These are phyloP conservation scores for Sweltsa coloradensis DNA, from an alignment of 1,140 invertebrate genomes.

Conservation along the genomic window DNA sequence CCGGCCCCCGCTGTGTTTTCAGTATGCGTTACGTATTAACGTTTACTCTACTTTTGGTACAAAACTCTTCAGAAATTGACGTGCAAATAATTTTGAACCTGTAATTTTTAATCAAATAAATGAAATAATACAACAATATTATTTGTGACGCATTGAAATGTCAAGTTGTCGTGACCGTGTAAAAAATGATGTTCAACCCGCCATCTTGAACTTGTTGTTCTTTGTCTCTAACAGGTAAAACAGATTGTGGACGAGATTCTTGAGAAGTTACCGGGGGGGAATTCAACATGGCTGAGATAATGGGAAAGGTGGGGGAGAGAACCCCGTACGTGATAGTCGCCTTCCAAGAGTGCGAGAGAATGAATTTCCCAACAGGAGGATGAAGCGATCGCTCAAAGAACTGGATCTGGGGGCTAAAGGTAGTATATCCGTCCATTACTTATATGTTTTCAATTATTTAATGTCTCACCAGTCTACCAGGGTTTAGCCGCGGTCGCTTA, in stretches of 20 bases:
- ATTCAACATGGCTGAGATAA: constrained; percentile 91
- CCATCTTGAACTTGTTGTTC: neutral
- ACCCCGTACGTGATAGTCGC: constrained; percentile 94
- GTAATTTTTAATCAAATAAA: too few relatives aligned
- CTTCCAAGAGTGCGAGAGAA: constrained; percentile 93
- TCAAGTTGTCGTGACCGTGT: too few relatives aligned
- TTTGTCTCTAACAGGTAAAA: constrained; percentile 79
- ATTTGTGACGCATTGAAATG: too few relatives aligned
- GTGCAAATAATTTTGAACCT: too few relatives aligned
- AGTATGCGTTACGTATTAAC: too few relatives aligned
- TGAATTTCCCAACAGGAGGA: constrained; percentile 83
- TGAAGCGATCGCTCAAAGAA: constrained; percentile 80
- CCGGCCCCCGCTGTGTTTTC: too few relatives aligned
- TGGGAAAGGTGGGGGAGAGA: constrained; percentile 87
- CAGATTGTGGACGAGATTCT: constrained; percentile 88
- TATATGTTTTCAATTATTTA: neutral
- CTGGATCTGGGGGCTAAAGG: constrained; percentile 86
- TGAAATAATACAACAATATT: too few relatives aligned
- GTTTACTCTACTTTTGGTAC: too few relatives aligned
- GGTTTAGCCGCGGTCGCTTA: too few relatives aligned
- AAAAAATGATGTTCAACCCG: too few relatives aligned
- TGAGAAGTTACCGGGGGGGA: constrained; percentile 85
- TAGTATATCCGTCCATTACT: constrained; percentile 24
- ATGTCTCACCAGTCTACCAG: too few relatives aligned
- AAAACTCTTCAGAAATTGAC: too few relatives aligned